Evolutionary conservation across 2,113 vertebrate genomes (phyloP).

Genomic region (Sminthopsis crassicaudata): DNA sequence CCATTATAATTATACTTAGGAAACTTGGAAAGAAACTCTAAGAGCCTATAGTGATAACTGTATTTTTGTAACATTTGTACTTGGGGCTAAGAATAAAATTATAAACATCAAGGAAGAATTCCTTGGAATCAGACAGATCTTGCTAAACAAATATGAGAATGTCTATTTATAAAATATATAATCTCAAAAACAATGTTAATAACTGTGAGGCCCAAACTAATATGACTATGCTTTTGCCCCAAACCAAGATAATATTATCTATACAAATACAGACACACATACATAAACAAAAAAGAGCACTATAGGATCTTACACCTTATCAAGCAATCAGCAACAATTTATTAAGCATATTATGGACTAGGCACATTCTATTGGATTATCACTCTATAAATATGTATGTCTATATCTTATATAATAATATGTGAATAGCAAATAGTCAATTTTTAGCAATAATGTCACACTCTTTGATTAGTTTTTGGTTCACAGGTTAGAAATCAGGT

Average conservation of each 20-base stretch:
- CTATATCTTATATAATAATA: no score
- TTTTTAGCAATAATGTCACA: not conserved
- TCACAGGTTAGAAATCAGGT: no score
- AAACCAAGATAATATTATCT: not conserved
- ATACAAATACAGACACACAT: not conserved
- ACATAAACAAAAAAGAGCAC: not conserved
- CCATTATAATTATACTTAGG: slow-evolving; percentile 61
- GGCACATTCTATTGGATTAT: not conserved
- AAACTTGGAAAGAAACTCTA: slow-evolving; percentile 58
- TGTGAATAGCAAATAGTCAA: not conserved
- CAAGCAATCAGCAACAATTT: not conserved
- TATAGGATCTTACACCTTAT: not conserved
- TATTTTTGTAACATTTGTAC: slow-evolving; percentile 62
- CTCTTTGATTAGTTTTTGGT: not conserved
- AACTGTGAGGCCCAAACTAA: slow-evolving; percentile 45
- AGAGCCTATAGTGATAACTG: slow-evolving; percentile 9
- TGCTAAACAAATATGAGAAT: slow-evolving; percentile 44
- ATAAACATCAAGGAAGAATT: slow-evolving; percentile 26
- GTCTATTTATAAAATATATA: slow-evolving; percentile 61
- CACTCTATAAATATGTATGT: not conserved
- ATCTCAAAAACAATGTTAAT: slow-evolving; percentile 37
- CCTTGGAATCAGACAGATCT: slow-evolving; percentile 43
- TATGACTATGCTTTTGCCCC: slow-evolving; percentile 6
- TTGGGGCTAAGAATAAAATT: slow-evolving; percentile 66
- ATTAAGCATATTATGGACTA: not conserved